Evolutionary conservation across 2,888 invertebrate species (phyloP), one percentile per base, ranked within the genome.

Genomic region (Isoperla grammatica): DNA sequence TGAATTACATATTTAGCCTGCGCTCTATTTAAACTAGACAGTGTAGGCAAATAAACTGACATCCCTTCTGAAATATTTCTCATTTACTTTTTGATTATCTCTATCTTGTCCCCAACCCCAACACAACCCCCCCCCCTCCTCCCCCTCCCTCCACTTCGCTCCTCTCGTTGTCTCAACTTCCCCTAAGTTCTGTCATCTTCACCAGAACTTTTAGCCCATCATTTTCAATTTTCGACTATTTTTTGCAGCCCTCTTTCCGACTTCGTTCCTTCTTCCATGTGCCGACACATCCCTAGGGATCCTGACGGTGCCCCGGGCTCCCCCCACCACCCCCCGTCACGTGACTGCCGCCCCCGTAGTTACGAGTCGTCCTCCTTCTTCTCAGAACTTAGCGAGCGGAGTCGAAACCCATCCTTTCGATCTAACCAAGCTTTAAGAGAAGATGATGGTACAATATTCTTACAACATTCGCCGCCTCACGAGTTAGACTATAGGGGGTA

Each of bases 161-260:
- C 39, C 53, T 5, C 39, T 3, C 40, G 2, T 37, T 20, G 19
- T 22, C 53, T 53, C 49, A 15, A 12, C 49, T 12, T 49, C 49
- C 53, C 53, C 53, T 53, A 53, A 53, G 37, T 37, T 53, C 53
- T 39, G 53, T 53, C 53, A 53, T 53, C 46, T 56, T 46, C 46
- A 13, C 46, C 56, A 37, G 37, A 35, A 37, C 57, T 48, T 43
- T 19, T 23, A 45, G 22, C 29, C 57, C 57, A 39, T 48, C 45
- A 45, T 57, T 46, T 57, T 23, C 48, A 48, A 45, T 57, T 45
- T 45, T 45, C 57, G 45, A 57, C 48, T 57, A 43, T 57, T 57
- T 48, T 54, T 57, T 46, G 46, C 48, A 57, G 29, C 48, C 48
- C 48, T 53, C 53, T 53, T 53, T 46, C 20, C 22, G 22, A 22